Evolutionary conservation across 2,888 invertebrate genomes (phyloP).

Genomic region (Linnaemya vulpina): DNA sequence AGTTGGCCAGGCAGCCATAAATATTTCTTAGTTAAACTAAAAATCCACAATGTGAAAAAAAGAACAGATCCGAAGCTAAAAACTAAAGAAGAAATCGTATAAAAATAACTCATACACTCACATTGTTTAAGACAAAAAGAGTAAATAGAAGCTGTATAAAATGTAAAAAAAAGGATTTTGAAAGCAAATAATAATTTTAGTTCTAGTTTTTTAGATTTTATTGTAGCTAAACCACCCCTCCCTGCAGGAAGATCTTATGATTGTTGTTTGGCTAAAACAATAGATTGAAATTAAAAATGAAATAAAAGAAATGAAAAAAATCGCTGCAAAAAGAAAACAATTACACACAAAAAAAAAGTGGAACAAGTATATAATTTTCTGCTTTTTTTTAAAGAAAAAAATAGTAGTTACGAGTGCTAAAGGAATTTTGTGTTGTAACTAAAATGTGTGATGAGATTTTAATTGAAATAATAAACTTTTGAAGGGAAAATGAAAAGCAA

Average conservation of each 20-base stretch:
- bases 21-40: slow-evolving; percentile 45
- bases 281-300: slow-evolving; percentile 62
- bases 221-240: neutral
- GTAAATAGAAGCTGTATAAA: slow-evolving; percentile 30
- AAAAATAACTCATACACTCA: slow-evolving; percentile 39
- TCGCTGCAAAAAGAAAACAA: slow-evolving; percentile 48
- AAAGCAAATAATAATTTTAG: slow-evolving; percentile 63
- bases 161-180: slow-evolving; percentile 50
- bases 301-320: slow-evolving; percentile 37
- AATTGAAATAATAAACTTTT: slow-evolving; percentile 30
- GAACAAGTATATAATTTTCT: slow-evolving; percentile 66
- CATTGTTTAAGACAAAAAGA: slow-evolving; percentile 8
- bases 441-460: slow-evolving; percentile 45
- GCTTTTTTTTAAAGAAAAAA: slow-evolving; percentile 1
- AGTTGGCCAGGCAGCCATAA: slow-evolving; percentile 64
- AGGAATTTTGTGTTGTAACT: slow-evolving; percentile 21
- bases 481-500: neutral
- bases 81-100: slow-evolving; percentile 35
- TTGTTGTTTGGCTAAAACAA: slow-evolving; percentile 61
- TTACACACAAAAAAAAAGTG: slow-evolving; percentile 61
- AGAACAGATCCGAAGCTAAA: slow-evolving; percentile 19
- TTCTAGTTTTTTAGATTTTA: slow-evolving; percentile 35
- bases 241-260: slow-evolving; percentile 29
- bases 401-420: neutral
- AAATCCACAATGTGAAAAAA: slow-evolving; percentile 17